phyloP scores from a whole-genome alignment of 2,797 vertebrate species.

The Trachops cirrhosus region DNA sequence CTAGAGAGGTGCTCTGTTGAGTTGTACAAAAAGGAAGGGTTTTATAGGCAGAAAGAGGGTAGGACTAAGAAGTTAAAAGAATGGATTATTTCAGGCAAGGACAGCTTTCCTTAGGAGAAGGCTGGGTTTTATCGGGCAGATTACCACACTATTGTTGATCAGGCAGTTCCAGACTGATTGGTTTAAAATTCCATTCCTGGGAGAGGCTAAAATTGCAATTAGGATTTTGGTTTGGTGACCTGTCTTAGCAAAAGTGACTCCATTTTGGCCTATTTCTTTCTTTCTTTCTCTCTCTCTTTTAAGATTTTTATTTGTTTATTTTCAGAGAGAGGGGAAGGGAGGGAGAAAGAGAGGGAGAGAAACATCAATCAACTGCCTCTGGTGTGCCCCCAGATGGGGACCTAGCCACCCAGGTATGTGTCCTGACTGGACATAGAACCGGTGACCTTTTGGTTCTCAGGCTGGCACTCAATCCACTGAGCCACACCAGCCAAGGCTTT shows the following conservation, averaged over 20 bases:
- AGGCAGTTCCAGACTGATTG: neutral
- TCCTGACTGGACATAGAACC: neutral
- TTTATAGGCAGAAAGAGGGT: neutral
- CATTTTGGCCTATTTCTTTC: neutral
- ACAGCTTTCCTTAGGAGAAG: neutral
- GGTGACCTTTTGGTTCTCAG: neutral
- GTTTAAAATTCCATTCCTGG: neutral
- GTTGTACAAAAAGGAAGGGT: neutral
- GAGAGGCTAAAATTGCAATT: neutral
- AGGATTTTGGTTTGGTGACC: neutral
- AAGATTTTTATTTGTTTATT: neutral
- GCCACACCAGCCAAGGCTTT: neutral
- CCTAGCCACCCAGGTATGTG: neutral
- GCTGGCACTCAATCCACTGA: neutral
- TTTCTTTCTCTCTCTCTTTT: fast-evolving
- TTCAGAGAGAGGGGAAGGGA: neutral
- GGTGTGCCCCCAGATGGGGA: neutral
- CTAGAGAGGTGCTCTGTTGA: neutral
- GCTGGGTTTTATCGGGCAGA: neutral
- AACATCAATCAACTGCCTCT: neutral
- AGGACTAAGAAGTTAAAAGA: neutral
- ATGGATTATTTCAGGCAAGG: neutral
- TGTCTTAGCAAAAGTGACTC: neutral
- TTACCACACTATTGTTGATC: neutral
- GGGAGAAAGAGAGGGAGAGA: neutral